Evolutionary conservation across 2,113 vertebrate genomes (phyloP).

Genomic region (Falco punctatus): DNA sequence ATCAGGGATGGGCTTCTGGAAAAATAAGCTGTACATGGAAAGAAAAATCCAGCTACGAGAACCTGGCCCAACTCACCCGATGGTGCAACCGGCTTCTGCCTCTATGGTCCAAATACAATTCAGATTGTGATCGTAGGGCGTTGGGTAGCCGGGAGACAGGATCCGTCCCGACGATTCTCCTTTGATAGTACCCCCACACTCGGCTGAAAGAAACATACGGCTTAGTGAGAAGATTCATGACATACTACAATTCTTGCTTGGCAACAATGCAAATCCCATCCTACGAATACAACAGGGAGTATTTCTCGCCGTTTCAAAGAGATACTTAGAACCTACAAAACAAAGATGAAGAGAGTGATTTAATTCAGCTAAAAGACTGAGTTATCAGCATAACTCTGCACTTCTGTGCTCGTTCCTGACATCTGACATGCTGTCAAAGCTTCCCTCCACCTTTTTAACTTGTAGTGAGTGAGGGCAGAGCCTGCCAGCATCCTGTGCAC

Average conservation of each 20-base stretch:
- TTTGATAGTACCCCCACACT: conserved; percentile 90
- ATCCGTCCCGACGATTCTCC: conserved; percentile 87
- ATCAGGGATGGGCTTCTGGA: neutral
- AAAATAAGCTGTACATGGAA: neutral
- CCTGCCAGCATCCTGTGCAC: neutral
- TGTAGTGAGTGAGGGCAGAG: neutral
- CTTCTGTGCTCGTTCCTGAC: neutral
- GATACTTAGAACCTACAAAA: neutral
- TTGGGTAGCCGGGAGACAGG: conserved; percentile 94
- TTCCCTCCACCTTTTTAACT: neutral
- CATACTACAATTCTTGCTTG: neutral
- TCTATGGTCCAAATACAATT: conserved; percentile 95
- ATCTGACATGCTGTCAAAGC: neutral
- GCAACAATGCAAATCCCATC: neutral
- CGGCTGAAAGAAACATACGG: conserved; percentile 77
- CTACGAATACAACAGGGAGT: neutral
- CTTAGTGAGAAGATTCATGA: neutral
- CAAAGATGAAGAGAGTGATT: neutral
- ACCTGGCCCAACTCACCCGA: conserved; percentile 83
- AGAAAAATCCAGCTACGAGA: neutral
- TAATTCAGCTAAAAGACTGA: neutral
- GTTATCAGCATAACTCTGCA: neutral
- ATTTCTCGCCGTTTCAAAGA: neutral
- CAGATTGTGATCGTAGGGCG: conserved; percentile 96
- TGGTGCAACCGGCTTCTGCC: conserved; percentile 92